Evolutionary conservation across 2,797 vertebrate genomes (phyloP).

Genomic region (Harpagifer antarcticus): DNA sequence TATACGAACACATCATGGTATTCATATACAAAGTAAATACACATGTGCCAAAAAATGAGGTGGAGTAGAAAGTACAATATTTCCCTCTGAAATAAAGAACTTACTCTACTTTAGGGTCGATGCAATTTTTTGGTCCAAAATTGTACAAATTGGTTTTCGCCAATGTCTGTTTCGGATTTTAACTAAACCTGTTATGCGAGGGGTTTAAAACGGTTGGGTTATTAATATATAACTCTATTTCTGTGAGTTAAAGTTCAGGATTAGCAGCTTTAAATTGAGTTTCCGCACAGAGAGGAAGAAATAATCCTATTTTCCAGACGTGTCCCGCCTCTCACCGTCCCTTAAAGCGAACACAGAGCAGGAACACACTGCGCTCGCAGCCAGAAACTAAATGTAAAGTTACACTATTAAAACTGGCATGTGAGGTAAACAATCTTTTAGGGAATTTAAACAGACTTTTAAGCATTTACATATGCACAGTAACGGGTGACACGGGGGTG

Average conservation of each 20-base stretch:
- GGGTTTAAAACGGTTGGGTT: slow-evolving; percentile 45
- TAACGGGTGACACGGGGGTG: too few relatives aligned
- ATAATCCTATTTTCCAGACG: slow-evolving; percentile 78
- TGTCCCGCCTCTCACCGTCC: slow-evolving; percentile 61
- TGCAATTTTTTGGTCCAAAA: slow-evolving; percentile 54
- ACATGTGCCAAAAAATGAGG: too few relatives aligned
- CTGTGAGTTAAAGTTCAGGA: slow-evolving; percentile 33
- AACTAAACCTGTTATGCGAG: slow-evolving; percentile 59
- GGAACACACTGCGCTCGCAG: slow-evolving; percentile 70
- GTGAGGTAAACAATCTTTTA: slow-evolving; percentile 65
- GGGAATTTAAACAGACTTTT: slow-evolving; percentile 69
- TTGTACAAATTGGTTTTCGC: slow-evolving; percentile 50
- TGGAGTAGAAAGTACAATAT: too few relatives aligned
- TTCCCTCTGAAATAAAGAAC: too few relatives aligned
- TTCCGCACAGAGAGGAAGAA: slow-evolving; percentile 40
- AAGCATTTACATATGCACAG: slow-evolving; percentile 72
- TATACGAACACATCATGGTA: too few relatives aligned
- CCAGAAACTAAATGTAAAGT: slow-evolving; percentile 70
- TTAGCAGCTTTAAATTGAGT: slow-evolving; percentile 31
- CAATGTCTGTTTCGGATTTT: slow-evolving; percentile 53
- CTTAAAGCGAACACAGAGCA: slow-evolving; percentile 22
- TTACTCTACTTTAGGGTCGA: slow-evolving; percentile 19
- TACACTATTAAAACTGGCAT: slow-evolving; percentile 70
- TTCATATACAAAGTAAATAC: too few relatives aligned
- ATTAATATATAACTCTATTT: slow-evolving; percentile 56